These are phyloP conservation scores for Trichogramma evanescens DNA, from an alignment of 2,888 invertebrate genomes.

Conservation along the genomic window DNA sequence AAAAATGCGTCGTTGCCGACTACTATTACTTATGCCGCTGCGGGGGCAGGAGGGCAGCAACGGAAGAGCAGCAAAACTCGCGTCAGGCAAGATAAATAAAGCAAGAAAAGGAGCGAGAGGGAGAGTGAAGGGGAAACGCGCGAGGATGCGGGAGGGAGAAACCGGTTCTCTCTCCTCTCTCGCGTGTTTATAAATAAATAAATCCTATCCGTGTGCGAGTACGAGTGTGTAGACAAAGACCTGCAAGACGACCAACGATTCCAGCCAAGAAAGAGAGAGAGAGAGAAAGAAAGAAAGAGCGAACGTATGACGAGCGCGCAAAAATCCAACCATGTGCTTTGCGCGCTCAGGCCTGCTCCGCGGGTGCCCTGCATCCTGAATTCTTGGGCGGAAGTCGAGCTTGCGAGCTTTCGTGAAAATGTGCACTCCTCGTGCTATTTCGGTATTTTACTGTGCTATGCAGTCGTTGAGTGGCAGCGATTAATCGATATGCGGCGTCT, in stretches of 20 bases:
- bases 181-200: not conserved
- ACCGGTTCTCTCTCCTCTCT: not conserved
- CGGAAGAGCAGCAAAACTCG: not conserved
- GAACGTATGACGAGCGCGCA: too few species aligned
- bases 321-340: too few species aligned
- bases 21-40: not conserved
- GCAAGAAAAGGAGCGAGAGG: not conserved
- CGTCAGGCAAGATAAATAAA: not conserved
- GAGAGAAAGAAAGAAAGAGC: not conserved
- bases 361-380: too few species aligned
- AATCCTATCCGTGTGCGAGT: not conserved
- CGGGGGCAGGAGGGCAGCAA: slow-evolving; percentile 12
- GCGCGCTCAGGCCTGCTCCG: too few species aligned
- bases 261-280: not conserved
- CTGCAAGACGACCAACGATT: not conserved
- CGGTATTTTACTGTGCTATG: too few species aligned
- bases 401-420: too few species aligned
- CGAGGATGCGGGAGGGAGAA: not conserved
- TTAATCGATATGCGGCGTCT: too few species aligned
- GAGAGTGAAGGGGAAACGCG: not conserved
- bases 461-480: too few species aligned
- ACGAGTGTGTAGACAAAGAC: not conserved
- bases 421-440: too few species aligned
- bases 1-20: too few species aligned
- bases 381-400: too few species aligned